Evolutionary conservation across 2,797 vertebrate species (phyloP).

Genomic region (Anas flavirostris): DNA sequence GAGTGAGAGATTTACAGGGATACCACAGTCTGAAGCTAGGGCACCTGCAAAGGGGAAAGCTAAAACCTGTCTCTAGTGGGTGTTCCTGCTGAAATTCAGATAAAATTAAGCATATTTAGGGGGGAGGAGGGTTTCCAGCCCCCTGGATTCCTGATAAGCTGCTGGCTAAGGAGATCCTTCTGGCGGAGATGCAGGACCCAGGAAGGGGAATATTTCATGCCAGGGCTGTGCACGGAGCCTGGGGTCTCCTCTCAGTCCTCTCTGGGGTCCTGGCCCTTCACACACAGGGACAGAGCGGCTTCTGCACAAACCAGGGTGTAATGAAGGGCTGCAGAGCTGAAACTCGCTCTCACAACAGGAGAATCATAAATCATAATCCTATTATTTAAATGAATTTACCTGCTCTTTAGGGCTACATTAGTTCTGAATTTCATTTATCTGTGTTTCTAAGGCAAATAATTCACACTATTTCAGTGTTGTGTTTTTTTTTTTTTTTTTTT

Average conservation of each 20-base stretch:
- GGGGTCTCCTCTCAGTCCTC: not conserved
- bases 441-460: conserved; percentile 10
- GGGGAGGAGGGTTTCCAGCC: not conserved
- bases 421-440: conserved; percentile 7
- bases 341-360: not conserved
- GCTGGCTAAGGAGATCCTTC: not conserved
- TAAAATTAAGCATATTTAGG: rapidly evolving
- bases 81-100: rapidly evolving
- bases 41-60: no score
- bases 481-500: not conserved
- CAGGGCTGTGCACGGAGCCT: rapidly evolving
- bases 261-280: not conserved
- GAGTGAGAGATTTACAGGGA: not conserved
- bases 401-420: conserved; percentile 19
- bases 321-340: not conserved
- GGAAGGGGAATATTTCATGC: not conserved
- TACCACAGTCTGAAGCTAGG: not conserved
- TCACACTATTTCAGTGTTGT: not conserved
- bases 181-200: not conserved
- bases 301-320: not conserved
- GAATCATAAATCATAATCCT: conserved; percentile 51
- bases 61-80: not conserved
- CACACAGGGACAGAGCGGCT: rapidly evolving
- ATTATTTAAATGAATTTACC: conserved; percentile 43
- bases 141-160: not conserved